A percentile compares a stretch with the other conserved stretches of the same genome.
phyloP scores from a whole-genome alignment of 2,797 vertebrate species.

The Bovichtus variegatus region DNA sequence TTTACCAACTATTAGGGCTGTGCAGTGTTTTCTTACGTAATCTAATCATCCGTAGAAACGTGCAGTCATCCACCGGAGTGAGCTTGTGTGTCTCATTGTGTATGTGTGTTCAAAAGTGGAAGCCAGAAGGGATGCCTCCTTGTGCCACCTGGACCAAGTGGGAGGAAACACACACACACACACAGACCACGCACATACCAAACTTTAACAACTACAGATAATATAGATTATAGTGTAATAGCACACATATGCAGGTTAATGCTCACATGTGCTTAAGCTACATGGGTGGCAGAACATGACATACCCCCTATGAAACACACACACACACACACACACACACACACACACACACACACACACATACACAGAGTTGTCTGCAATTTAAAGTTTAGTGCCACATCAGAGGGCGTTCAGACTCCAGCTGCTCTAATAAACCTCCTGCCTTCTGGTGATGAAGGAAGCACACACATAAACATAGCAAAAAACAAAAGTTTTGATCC shows the following conservation, averaged over 20 bases:
- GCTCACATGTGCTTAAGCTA: constrained; percentile 25
- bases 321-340: not conserved
- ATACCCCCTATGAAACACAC: constrained; percentile 25
- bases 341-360: constrained; percentile 17
- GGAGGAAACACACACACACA: constrained; percentile 43
- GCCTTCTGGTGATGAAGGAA: constrained; percentile 28
- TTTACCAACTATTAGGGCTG: constrained; percentile 86
- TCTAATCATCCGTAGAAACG: constrained; percentile 82
- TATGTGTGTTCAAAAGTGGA: constrained; percentile 50
- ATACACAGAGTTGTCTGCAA: constrained; percentile 25
- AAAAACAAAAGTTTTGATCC: constrained; percentile 1
- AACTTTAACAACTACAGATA: constrained; percentile 22
- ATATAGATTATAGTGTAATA: constrained; percentile 43
- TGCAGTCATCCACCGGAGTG: constrained; percentile 68
- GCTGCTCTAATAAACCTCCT: constrained; percentile 44
- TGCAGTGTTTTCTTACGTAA: constrained; percentile 84
- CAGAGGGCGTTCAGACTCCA: constrained; percentile 46
- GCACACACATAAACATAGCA: not conserved
- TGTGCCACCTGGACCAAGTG: constrained; percentile 69
- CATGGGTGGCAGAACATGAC: not conserved
- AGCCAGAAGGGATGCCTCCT: constrained; percentile 66
- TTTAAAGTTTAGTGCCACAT: constrained; percentile 54
- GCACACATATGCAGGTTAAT: constrained; percentile 47
- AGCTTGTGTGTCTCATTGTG: constrained; percentile 46
- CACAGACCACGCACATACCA: not conserved